Evolutionary conservation across 2,888 invertebrate genomes (phyloP).

Genomic region (Eurytoma adleriae): DNA sequence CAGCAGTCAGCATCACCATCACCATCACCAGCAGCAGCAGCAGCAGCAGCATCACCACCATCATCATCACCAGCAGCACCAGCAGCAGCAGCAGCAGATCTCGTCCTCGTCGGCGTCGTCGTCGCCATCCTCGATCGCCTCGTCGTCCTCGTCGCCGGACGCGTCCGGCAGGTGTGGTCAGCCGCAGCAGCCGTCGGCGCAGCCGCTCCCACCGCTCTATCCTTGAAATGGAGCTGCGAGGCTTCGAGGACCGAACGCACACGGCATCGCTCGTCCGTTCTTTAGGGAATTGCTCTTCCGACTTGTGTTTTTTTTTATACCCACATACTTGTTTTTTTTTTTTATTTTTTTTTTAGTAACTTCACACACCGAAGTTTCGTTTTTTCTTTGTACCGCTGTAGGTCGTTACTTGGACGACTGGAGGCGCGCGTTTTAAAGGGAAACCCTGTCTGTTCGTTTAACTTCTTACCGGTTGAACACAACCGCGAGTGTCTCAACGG

Average conservation of each 20-base stretch:
- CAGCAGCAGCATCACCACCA: constrained; percentile 64
- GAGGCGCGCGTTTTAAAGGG: constrained; percentile 19
- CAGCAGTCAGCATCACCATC: constrained; percentile 76
- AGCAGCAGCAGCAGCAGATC: constrained; percentile 77
- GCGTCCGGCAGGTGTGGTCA: constrained; percentile 73
- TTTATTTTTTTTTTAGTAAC: constrained; percentile 15
- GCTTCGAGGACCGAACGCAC: constrained; percentile 3
- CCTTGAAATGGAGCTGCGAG: constrained; percentile 39
- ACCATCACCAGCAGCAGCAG: constrained; percentile 48
- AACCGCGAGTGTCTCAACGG: constrained; percentile 34
- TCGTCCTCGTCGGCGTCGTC: constrained; percentile 73
- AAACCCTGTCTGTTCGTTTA: neutral
- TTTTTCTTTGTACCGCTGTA: neutral
- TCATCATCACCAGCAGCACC: constrained; percentile 72
- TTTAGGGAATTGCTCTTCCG: constrained; percentile 50
- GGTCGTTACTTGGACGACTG: neutral
- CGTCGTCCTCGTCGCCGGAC: constrained; percentile 81
- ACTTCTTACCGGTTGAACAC: constrained; percentile 25
- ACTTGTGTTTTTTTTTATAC: constrained; percentile 38
- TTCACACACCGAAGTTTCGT: neutral
- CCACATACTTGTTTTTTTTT: constrained; percentile 25
- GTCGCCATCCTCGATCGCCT: constrained; percentile 84
- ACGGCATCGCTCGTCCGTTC: constrained; percentile 32
- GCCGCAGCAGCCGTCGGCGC: constrained; percentile 75
- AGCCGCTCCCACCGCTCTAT: constrained; percentile 75